Percentiles rank a stretch among this genome's conserved stretches.
Evolutionary conservation across 2,888 invertebrate species (phyloP).

Genomic region (Idaea straminata): DNA sequence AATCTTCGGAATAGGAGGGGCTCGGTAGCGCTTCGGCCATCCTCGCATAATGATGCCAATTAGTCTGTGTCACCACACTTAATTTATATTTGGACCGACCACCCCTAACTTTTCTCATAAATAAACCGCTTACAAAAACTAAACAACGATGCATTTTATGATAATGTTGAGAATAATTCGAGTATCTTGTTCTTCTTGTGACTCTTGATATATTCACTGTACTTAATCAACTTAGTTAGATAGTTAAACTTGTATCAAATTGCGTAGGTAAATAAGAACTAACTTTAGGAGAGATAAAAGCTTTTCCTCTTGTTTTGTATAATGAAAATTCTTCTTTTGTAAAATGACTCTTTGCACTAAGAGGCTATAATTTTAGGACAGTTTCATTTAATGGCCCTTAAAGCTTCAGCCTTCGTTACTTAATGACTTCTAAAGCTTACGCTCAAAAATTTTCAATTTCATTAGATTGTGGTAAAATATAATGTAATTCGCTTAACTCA

Average conservation of each 20-base stretch:
- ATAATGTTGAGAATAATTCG: constrained; percentile 31
- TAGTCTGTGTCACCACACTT: constrained; percentile 60
- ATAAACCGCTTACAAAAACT: constrained; percentile 57
- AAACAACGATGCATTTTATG: constrained; percentile 37
- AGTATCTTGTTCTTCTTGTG: neutral
- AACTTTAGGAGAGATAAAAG: constrained; percentile 20
- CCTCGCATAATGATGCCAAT: constrained; percentile 60
- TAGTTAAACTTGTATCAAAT: neutral
- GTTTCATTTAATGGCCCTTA: constrained; percentile 49
- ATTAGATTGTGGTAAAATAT: neutral
- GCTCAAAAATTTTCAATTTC: neutral
- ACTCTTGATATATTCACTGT: neutral
- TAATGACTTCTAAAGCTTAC: constrained; percentile 44
- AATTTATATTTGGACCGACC: constrained; percentile 57
- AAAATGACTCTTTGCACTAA: constrained; percentile 44
- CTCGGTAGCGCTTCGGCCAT: constrained; percentile 32
- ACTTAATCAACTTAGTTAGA: too few species aligned
- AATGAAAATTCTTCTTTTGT: constrained; percentile 35
- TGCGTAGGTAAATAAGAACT: constrained; percentile 17
- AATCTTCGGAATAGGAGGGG: constrained; percentile 29
- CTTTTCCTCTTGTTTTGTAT: constrained; percentile 24
- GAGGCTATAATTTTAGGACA: constrained; percentile 47
- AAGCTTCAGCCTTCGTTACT: constrained; percentile 39
- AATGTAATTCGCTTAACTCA: neutral
- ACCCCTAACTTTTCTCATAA: constrained; percentile 61